Base-by-base conservation (phyloP, 2,888 invertebrate genomes). In the Shargacucullia verbasci region DNA sequence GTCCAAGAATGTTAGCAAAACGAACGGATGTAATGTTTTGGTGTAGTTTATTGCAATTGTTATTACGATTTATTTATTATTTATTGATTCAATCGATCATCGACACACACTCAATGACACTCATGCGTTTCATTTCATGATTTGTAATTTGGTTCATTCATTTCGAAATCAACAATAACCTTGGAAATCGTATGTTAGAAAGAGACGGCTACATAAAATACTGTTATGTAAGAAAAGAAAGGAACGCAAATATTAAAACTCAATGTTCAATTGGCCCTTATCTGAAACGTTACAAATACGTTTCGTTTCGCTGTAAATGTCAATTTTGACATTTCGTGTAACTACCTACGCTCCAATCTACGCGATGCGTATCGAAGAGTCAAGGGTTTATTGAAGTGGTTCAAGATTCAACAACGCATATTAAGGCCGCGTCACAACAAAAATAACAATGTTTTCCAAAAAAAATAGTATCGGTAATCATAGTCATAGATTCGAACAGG, bases 51-150 rank as follows among this genome's bases (percentile, higher is more conserved):
- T 20, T 20, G 20, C 20, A 35, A 15, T 47, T 44, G 57, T 40
- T 70, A 47, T 62, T 44, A 55, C 15, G 27, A 55, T 54, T 59
- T 68, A 60, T 55, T 71, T 60, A 57, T 12, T 64, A 67, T 56
- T 70, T 63, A 75, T 74, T 73, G 63, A 76, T 73, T 52, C 37
- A 39, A 73, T 74, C 74, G 61, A 73, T 70, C 67, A 70, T 59
- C 52, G 52, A 52, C 70, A 69, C 59, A 50, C 70, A 54, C 14
- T 45, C 37, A 71, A 59, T 69, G 66, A 66, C 76, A 72, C 59
- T 68, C 52, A 56, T 58, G 68, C 71, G 71, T 67, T 70, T 71
- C 75, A 67, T 54, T 56, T 54, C 75, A 68, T 70, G 74, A 70
- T 70, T 62, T 54, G 57, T 49, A 65, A 40, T 29, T 2, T 53